phyloP scores from a whole-genome alignment of 2,888 invertebrate genomes.

The Glaucopsyche alexis region DNA sequence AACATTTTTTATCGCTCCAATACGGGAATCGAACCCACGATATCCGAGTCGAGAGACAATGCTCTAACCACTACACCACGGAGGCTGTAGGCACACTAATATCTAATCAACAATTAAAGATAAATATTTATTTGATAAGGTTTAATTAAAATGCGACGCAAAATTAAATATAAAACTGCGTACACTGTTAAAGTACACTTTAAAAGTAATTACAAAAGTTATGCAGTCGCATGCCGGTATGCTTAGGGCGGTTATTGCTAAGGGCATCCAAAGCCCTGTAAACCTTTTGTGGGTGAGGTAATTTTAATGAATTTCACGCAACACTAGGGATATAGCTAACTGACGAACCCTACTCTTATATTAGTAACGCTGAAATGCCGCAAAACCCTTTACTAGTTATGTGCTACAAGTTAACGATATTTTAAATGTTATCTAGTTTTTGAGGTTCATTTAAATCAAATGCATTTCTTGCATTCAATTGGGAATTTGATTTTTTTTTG shows the following conservation, averaged over 20 bases:
- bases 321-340: conserved; percentile 60
- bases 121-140: neutral
- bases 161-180: conserved; percentile 16
- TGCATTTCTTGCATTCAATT: no score
- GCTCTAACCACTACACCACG: no score
- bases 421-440: no score
- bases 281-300: conserved; percentile 54
- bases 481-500: no score
- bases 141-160: neutral
- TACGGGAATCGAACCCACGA: no score
- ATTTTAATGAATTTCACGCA: conserved; percentile 77
- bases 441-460: no score
- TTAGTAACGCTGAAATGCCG: conserved; percentile 62
- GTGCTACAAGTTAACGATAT: conserved; percentile 35
- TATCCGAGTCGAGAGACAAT: no score
- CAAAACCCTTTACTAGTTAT: conserved; percentile 53
- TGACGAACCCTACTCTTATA: conserved; percentile 57
- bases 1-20: no score
- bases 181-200: conserved; percentile 19
- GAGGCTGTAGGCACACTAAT: no score
- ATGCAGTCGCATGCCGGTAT: conserved; percentile 27
- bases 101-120: no score
- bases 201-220: conserved; percentile 32
- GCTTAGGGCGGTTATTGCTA: conserved; percentile 41
- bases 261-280: conserved; percentile 38